Base-by-base conservation (phyloP, 1,140 invertebrate genomes). In the Aphelinus certus region DNA sequence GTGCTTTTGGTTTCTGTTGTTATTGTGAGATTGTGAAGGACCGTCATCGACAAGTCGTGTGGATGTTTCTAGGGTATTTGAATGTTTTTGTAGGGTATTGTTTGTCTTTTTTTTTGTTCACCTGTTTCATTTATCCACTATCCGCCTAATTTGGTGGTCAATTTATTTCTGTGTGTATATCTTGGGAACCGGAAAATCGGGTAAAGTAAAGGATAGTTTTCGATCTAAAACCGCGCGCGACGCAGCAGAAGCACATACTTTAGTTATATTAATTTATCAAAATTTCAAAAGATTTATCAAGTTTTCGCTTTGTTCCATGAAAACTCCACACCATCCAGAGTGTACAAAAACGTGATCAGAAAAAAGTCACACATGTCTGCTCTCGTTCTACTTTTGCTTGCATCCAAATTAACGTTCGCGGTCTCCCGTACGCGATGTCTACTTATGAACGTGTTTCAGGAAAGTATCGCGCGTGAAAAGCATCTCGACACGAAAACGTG, bases 41-140 rank as follows among this genome's bases (percentile, higher is more conserved):
- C 45, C 60, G 26, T 62, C 7, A 10, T 69, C 51, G 81, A 84
- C 81, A 26, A 26, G 82, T 80, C 79, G 77, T 79, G 79, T 84
- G 78, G 78, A 76, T 85, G 81, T 82, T 80, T 76, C 72, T 83
- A 82, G 74, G 69, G 73, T 79, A 73, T 76, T 78, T 73, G 62
- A 77, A 77, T 79, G 78, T 78, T 80, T 81, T 81, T 80, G 71
- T 80, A 65, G 4, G 46, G 49, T 81, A 77, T 81, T 82, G 73
- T 81, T 80, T 81, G 26, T 79, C 3, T 7, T 7, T 57, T 10
- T 7, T 56, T 67, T n/a, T 56, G 65, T 67, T 10, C 3, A 53
- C 48, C 62, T 53, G 4, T 71, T 63, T 55, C 55, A 45, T 57
- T 71, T 47, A 56, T 57, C 57, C 51, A 1, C 55, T 5, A 48